Conservation (phyloP, 2,888 invertebrate species). For the Hesperia comma region DNA sequence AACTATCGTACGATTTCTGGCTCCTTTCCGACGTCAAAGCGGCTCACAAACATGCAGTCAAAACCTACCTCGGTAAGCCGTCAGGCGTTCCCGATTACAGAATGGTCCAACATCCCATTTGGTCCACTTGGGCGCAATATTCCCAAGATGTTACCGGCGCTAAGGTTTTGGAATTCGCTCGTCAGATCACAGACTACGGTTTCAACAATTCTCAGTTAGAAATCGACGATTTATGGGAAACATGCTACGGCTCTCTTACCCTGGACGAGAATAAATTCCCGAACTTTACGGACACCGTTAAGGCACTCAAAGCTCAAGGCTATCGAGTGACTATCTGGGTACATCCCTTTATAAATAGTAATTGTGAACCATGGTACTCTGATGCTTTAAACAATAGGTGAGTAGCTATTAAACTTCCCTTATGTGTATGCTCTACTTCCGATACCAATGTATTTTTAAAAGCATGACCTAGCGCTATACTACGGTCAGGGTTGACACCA, state of each 20-base stretch:
- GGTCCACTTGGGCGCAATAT: constrained; percentile 94
- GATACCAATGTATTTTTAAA: too few species aligned
- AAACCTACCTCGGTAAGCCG: constrained; percentile 86
- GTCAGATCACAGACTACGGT: constrained; percentile 85
- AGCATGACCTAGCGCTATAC: too few species aligned
- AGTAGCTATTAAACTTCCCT: constrained; percentile 40
- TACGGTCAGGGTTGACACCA: too few species aligned
- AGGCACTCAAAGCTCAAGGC: constrained; percentile 84
- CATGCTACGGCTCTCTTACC: constrained; percentile 91
- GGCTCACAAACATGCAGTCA: constrained; percentile 86
- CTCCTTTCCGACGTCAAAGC: constrained; percentile 81
- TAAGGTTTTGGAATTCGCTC: constrained; percentile 85
- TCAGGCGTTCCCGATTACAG: constrained; percentile 84
- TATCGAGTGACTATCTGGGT: constrained; percentile 92
- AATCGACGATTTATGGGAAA: constrained; percentile 95
- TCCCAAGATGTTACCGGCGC: constrained; percentile 85
- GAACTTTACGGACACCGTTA: constrained; percentile 85
- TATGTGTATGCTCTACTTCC: too few species aligned
- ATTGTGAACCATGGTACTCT: constrained; percentile 85
- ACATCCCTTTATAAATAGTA: constrained; percentile 92
- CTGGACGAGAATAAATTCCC: constrained; percentile 89
- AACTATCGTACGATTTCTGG: constrained; percentile 85
- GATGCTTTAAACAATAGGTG: constrained; percentile 84
- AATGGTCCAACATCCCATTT: constrained; percentile 91
- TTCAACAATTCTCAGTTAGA: constrained; percentile 90